These are phyloP conservation scores for Napeogenes inachia DNA, from an alignment of 2,888 invertebrate species.

Conservation along the genomic window DNA sequence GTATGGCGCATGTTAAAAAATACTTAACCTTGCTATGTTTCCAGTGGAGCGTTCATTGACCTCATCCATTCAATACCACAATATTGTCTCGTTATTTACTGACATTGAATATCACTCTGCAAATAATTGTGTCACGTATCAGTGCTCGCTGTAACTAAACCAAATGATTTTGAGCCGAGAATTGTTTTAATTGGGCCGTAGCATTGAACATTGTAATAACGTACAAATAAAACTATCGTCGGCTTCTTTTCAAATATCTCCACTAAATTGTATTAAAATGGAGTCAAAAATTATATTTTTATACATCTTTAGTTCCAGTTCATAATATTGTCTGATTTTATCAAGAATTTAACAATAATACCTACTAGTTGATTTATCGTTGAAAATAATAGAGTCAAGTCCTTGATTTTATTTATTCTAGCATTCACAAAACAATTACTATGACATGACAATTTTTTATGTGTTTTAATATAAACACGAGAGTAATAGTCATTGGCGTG, in stretches of 20 bases:
- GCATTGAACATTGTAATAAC: conserved; percentile 1
- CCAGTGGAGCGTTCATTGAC: conserved; percentile 32
- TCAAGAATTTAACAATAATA: background rate
- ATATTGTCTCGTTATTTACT: conserved; percentile 28
- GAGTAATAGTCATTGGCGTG: conserved; percentile 2
- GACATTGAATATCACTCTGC: conserved; percentile 29
- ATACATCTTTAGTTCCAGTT: no score
- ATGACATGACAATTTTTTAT: conserved; percentile 25
- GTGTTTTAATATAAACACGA: background rate
- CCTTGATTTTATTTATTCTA: background rate
- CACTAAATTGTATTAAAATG: no score
- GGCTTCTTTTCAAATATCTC: no score
- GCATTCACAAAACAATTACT: conserved; percentile 1
- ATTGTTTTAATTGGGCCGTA: conserved; percentile 9
- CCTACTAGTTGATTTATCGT: background rate
- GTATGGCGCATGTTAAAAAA: conserved; percentile 11
- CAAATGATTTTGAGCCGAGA: background rate
- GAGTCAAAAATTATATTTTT: no score
- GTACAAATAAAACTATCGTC: background rate
- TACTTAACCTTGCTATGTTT: conserved; percentile 21
- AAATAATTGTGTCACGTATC: conserved; percentile 30
- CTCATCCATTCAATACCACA: conserved; percentile 38
- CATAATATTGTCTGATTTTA: no score
- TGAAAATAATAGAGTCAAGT: background rate
- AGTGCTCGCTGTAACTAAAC: background rate